Percentiles rank a stretch among this genome's conserved stretches.
phyloP scores from a whole-genome alignment of 1,140 invertebrate genomes.

The Leptopilina clavipes region DNA sequence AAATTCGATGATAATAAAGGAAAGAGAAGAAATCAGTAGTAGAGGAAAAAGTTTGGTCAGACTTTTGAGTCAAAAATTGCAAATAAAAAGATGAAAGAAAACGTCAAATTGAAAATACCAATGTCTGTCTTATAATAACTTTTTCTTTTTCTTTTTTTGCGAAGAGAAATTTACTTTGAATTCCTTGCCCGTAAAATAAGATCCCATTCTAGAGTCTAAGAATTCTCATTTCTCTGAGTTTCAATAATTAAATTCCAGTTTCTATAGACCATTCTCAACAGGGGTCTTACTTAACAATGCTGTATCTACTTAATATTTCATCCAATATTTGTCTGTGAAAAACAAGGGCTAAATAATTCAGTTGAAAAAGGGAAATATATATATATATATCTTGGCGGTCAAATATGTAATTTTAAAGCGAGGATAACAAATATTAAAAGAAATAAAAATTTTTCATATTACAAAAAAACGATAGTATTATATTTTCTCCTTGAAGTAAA shows the following conservation, averaged over 20 bases:
- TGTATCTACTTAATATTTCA: slow-evolving; percentile 9
- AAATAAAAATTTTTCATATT: not conserved
- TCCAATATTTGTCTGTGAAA: not conserved
- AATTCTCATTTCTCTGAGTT: slow-evolving; percentile 25
- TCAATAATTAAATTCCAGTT: slow-evolving; percentile 30
- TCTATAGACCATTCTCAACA: not conserved
- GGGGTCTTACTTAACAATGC: not conserved
- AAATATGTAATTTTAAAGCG: not conserved
- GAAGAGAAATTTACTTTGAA: slow-evolving; percentile 24
- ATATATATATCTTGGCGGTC: not conserved
- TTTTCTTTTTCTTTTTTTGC: not conserved
- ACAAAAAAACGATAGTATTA: too few relatives aligned
- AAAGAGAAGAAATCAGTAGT: not conserved
- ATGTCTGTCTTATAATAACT: slow-evolving; percentile 4
- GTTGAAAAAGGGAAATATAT: not conserved
- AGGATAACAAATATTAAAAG: not conserved
- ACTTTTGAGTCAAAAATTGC: not conserved
- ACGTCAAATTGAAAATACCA: not conserved
- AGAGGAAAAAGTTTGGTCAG: not conserved
- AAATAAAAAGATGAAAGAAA: not conserved
- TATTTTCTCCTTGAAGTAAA: too few relatives aligned
- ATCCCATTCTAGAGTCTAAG: slow-evolving; percentile 4
- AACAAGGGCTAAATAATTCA: not conserved
- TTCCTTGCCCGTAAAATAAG: not conserved
- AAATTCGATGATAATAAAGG: too few relatives aligned